Conservation (phyloP, 2,797 vertebrate species). For the Spatula clypeata region DNA sequence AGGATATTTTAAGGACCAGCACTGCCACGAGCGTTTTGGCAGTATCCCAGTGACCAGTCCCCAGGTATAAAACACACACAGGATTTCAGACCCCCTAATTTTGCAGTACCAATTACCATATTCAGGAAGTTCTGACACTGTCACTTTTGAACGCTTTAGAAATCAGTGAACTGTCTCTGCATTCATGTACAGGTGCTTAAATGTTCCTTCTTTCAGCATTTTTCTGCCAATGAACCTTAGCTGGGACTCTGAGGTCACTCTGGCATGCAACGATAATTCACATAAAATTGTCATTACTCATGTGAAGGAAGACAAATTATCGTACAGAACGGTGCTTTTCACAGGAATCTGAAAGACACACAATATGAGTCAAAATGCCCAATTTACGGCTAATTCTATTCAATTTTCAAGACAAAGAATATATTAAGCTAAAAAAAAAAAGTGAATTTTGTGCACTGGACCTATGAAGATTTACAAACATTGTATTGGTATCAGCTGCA, state of each 20-base stretch:
- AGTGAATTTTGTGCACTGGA: not conserved
- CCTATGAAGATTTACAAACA: not conserved
- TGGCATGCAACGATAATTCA: constrained; percentile 22
- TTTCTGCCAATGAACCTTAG: constrained; percentile 42
- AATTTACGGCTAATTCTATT: not conserved
- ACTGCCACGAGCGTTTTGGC: not conserved
- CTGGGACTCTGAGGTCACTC: constrained; percentile 30
- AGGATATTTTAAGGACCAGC: not conserved
- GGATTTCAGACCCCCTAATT: not conserved
- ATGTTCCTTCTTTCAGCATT: constrained; percentile 17
- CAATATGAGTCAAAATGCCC: not conserved
- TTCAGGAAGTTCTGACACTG: not conserved
- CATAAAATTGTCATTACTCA: constrained; percentile 45
- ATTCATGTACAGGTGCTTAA: not conserved
- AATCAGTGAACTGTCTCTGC: constrained; percentile 12
- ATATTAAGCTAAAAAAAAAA: not conserved
- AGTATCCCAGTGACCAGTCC: not conserved
- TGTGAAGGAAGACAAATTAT: constrained; percentile 31
- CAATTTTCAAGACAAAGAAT: not conserved
- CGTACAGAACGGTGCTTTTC: not conserved
- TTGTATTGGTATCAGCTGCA: not conserved
- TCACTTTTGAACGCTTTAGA: not conserved
- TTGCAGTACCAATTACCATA: not conserved
- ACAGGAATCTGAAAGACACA: not conserved
- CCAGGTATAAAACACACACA: not conserved